Evolutionary conservation across 2,113 vertebrate genomes (phyloP).

Genomic region (Menura novaehollandiae): DNA sequence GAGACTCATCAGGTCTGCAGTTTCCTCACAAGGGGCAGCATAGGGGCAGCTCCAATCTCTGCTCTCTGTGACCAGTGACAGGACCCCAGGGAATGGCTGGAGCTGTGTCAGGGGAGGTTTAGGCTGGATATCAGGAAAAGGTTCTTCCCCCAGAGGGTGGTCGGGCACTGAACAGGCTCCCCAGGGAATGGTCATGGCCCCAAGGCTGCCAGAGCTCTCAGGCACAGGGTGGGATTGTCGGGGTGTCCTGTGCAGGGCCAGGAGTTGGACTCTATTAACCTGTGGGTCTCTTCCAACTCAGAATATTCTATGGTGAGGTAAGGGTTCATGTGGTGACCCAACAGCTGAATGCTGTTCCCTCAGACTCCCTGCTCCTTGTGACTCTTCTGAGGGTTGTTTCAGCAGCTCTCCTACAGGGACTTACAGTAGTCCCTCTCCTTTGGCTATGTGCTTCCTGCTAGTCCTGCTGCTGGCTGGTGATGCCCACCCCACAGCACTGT

Average conservation of each 20-base stretch:
- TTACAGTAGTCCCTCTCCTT: background rate
- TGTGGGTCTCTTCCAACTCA: background rate
- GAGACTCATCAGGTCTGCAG: background rate
- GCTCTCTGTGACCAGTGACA: background rate
- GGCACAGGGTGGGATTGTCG: background rate
- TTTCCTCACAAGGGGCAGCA: background rate
- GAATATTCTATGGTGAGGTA: background rate
- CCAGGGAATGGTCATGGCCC: background rate
- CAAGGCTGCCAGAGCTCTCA: background rate
- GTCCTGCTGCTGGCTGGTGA: background rate
- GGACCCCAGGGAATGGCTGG: background rate
- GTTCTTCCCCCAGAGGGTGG: background rate
- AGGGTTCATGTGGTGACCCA: background rate
- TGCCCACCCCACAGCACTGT: background rate
- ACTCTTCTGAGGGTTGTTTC: background rate
- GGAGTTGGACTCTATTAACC: background rate
- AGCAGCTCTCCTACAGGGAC: background rate
- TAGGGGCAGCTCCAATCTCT: background rate
- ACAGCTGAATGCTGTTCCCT: background rate
- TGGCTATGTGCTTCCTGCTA: background rate
- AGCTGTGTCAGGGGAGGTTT: background rate
- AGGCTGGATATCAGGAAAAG: background rate
- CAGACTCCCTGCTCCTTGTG: background rate
- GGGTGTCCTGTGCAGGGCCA: background rate
- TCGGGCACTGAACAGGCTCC: background rate